Evolutionary conservation across 2,113 vertebrate species (phyloP).

Genomic region (Lasiurus cinereus): DNA sequence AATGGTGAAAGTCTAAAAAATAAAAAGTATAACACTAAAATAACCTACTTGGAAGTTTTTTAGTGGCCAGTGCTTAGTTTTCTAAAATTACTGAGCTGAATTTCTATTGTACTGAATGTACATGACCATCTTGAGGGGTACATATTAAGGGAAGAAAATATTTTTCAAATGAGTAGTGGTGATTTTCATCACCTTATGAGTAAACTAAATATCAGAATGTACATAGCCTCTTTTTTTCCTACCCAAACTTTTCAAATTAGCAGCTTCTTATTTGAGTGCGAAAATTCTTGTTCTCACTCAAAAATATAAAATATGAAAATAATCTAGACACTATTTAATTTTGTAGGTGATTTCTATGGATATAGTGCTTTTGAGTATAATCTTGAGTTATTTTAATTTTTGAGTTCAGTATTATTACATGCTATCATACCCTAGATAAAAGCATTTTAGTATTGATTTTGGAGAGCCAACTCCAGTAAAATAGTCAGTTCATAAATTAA

Average conservation of each 20-base stretch:
- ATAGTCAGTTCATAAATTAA: background rate
- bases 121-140: background rate
- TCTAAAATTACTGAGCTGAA: background rate
- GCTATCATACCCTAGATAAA: background rate
- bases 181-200: conserved; percentile 28
- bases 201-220: conserved; percentile 48
- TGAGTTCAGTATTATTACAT: conserved; percentile 41
- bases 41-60: conserved; percentile 49
- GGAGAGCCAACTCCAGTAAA: background rate
- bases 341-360: conserved; percentile 34
- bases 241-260: conserved; percentile 27
- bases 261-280: background rate
- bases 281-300: conserved; percentile 61
- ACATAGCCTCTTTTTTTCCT: conserved; percentile 13
- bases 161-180: conserved; percentile 54
- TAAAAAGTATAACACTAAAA: conserved; percentile 49
- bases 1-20: conserved; percentile 50
- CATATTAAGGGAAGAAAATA: conserved; percentile 13
- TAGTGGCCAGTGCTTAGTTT: conserved; percentile 18
- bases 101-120: conserved; percentile 43
- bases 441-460: conserved; percentile 19
- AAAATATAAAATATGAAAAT: conserved; percentile 55
- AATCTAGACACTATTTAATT: conserved; percentile 33
- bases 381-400: conserved; percentile 58
- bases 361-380: conserved; percentile 48